These are phyloP conservation scores for Perdita meconis DNA, from an alignment of 2,888 invertebrate genomes.

Conservation along the genomic window DNA sequence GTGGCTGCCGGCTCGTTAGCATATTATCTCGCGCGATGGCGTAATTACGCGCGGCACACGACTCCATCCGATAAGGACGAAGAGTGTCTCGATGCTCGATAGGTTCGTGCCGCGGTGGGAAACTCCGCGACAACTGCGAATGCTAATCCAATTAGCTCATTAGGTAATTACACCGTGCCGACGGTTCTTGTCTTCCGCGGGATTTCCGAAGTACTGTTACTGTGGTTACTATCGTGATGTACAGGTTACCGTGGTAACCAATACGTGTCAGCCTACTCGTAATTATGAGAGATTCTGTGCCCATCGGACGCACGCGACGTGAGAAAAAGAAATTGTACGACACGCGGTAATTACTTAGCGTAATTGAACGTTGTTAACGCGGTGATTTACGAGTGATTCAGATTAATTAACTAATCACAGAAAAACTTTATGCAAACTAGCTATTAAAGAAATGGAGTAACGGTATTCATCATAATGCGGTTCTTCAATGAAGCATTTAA, in stretches of 20 bases:
- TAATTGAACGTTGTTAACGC: background rate
- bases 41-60: conserved; percentile 79
- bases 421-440: background rate
- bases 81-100: conserved; percentile 48
- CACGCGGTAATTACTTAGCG: conserved; percentile 29
- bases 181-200: conserved; percentile 53
- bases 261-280: conserved; percentile 42
- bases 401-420: background rate
- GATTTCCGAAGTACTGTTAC: conserved; percentile 60
- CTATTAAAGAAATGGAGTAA: background rate
- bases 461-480: no score
- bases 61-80: conserved; percentile 74
- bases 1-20: conserved; percentile 74
- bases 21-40: conserved; percentile 78
- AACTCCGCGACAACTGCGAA: conserved; percentile 68
- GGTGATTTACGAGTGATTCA: conserved; percentile 7
- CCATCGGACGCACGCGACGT: conserved; percentile 9
- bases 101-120: conserved; percentile 65
- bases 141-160: conserved; percentile 72
- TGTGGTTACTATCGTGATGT: no score
- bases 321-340: conserved; percentile 18
- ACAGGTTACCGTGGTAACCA: no score
- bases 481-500: no score
- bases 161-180: conserved; percentile 66
- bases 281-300: conserved; percentile 52